phyloP scores from a whole-genome alignment of 2,113 vertebrate genomes.

The Bubalus kerabau region DNA sequence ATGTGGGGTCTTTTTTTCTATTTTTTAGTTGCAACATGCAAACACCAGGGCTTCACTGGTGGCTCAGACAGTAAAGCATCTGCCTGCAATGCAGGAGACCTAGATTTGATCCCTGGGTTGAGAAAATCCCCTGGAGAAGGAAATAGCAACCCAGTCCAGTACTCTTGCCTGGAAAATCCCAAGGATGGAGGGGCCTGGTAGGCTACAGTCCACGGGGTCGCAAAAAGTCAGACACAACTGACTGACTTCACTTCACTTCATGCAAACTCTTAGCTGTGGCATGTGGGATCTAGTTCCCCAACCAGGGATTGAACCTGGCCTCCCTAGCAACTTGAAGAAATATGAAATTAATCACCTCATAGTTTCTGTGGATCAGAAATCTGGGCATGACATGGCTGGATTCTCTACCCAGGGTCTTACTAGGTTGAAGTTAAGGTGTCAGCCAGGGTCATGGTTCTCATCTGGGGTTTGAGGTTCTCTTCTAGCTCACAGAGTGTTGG shows the following conservation, averaged over 20 bases:
- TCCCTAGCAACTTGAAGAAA: neutral
- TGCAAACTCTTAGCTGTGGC: neutral
- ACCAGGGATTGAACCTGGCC: neutral
- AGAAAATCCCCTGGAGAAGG: neutral
- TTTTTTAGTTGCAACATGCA: neutral
- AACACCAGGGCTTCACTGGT: neutral
- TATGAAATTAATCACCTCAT: no score
- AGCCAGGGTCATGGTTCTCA: neutral
- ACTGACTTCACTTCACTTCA: neutral
- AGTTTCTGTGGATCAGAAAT: neutral
- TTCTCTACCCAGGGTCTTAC: neutral
- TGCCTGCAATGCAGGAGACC: neutral
- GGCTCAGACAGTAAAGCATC: fast-evolving
- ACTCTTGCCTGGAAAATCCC: neutral
- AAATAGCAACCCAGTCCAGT: neutral
- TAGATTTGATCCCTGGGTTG: neutral
- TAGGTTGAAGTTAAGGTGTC: neutral
- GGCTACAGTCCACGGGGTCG: neutral
- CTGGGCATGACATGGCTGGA: neutral
- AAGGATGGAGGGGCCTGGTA: neutral
- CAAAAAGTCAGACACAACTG: neutral
- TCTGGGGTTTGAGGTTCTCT: neutral
- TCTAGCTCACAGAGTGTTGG: neutral
- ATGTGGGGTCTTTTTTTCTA: neutral
- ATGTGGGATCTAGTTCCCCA: neutral